Conservation (phyloP, 1,140 invertebrate species). For the Manduca sexta region DNA sequence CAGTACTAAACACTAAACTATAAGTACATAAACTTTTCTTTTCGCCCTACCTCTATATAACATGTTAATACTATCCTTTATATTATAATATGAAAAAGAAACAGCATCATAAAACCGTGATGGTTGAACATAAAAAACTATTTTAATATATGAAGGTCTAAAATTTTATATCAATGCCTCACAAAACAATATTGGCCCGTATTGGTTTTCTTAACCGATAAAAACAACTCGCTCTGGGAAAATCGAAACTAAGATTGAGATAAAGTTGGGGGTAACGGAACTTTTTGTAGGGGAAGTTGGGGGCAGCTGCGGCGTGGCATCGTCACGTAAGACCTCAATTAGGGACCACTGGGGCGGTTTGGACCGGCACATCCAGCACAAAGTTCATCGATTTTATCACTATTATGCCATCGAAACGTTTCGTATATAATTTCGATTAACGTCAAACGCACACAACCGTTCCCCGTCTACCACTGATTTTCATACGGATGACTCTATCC, state of each 20-base stretch:
- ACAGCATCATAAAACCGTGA: too few relatives aligned
- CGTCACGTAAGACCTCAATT: slow-evolving; percentile 71
- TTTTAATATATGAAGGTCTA: not conserved
- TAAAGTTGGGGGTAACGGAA: slow-evolving; percentile 60
- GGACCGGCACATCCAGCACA: slow-evolving; percentile 45
- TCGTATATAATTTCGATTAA: too few relatives aligned
- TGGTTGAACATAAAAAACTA: too few relatives aligned
- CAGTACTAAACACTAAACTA: too few relatives aligned
- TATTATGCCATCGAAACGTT: slow-evolving; percentile 45
- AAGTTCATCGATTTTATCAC: slow-evolving; percentile 63
- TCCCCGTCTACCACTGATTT: too few relatives aligned
- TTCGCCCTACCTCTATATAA: too few relatives aligned
- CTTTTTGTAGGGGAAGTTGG: slow-evolving; percentile 56
- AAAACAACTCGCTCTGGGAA: slow-evolving; percentile 49
- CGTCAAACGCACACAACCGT: too few relatives aligned
- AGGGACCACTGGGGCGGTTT: slow-evolving; percentile 65
- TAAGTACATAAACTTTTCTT: too few relatives aligned
- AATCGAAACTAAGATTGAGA: slow-evolving; percentile 65
- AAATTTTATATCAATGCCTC: slow-evolving; percentile 12
- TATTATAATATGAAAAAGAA: too few relatives aligned
- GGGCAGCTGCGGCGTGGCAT: slow-evolving; percentile 55
- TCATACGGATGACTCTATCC: too few relatives aligned
- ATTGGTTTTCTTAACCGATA: slow-evolving; percentile 36
- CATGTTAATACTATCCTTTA: too few relatives aligned
- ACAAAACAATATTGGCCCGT: slow-evolving; percentile 20